Evolutionary conservation across 2,888 invertebrate species (phyloP), one percentile per base, ranked within the genome.

Genomic region (Cacoxenus indagator): DNA sequence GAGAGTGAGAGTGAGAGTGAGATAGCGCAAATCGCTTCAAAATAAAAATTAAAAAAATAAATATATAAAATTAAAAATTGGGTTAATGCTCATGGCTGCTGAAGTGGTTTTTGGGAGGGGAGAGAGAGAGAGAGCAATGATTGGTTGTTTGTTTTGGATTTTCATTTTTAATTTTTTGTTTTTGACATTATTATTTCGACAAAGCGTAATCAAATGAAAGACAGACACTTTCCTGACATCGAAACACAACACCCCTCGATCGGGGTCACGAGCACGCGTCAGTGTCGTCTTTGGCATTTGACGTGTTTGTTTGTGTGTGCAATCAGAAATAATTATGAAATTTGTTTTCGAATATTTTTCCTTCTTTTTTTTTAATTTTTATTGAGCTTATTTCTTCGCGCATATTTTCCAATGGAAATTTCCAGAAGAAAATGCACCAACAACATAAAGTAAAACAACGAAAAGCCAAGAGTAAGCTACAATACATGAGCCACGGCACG

Each of bases 371-470:
- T 37, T 37, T 37, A 37, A 1, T 37, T 37, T 2, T 4, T 37
- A 14, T 37, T 37, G 37, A 37, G 14, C 8, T 37, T 4, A 37
- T 37, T 37, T 8, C 37, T 37, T 37, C 37, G 5, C 31, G 31
- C 31, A 31, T 31, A 31, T 31, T 31, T 9, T 17, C 46, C 14
- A 46, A 46, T 46, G 46, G 46, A 6, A 48, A 14, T 17, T 48
- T 48, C 48, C 46, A 46, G 14, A 46, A 46, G 46, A 46, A 14
- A 37, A 57, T 57, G 31, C 22, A 22, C 24, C 27, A 55, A 19
- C 22, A 67, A 67, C 62, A 29, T 51, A 26, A 67, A 51, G 0
- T 43, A 55, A 45, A 24, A 55, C 31, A 51, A 19, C 26, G 31
- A 64, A 48, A 29, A 57, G 8, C 9, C 24, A 54, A 37, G n/a